Percentiles rank a stretch among this genome's conserved stretches.
These are phyloP conservation scores for Diplosoma virens DNA, from an alignment of 23 tunicate species.

Conservation along the genomic window DNA sequence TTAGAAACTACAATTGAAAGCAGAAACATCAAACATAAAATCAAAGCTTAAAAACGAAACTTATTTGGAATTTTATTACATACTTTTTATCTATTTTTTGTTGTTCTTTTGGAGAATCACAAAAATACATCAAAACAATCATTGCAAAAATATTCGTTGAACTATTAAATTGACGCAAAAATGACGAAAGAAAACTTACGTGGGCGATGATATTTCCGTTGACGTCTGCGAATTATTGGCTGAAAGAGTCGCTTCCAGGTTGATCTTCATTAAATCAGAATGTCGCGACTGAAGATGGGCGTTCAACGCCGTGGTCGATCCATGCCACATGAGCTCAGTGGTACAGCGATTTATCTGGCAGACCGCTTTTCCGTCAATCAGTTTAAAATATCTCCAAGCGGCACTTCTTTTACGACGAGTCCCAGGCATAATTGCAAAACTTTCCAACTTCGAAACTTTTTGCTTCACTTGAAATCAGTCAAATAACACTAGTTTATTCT, in stretches of 20 bases:
- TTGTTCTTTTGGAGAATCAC: too few species aligned
- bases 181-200: too few species aligned
- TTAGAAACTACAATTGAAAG: too few species aligned
- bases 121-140: too few species aligned
- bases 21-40: too few species aligned
- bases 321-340: constrained; percentile 34
- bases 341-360: constrained; percentile 18
- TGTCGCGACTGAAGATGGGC: constrained; percentile 30
- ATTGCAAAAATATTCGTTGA: too few species aligned
- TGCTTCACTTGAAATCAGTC: not conserved
- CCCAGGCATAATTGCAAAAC: constrained; percentile 8
- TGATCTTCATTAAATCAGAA: constrained; percentile 15
- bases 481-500: not conserved
- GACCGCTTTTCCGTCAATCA: constrained; percentile 27
- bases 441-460: not conserved
- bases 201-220: too few species aligned
- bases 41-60: too few species aligned
- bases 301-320: constrained; percentile 27
- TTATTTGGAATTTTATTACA: too few species aligned
- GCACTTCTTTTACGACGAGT: constrained; percentile 29
- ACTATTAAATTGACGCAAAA: too few species aligned
- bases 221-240: not conserved
- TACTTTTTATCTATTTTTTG: too few species aligned
- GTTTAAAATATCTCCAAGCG: constrained; percentile 31
- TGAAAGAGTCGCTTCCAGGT: not conserved